Evolutionary conservation across 2,113 vertebrate species (phyloP).

Genomic region (Donacobius atricapilla): DNA sequence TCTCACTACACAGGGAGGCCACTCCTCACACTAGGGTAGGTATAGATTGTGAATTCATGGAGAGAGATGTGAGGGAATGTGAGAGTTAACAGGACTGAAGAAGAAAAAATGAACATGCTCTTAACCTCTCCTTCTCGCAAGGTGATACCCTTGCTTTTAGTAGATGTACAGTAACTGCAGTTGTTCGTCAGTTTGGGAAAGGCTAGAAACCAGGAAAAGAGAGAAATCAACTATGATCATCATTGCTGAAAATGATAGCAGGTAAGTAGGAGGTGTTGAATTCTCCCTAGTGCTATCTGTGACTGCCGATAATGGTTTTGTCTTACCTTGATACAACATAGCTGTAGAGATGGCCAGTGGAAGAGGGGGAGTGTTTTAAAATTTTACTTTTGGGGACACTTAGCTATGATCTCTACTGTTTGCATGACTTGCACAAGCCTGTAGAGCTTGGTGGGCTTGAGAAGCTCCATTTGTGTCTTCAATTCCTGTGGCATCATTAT

Average conservation of each 20-base stretch:
- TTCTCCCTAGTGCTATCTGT: not conserved
- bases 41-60: not conserved
- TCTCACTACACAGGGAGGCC: not conserved
- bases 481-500: not conserved
- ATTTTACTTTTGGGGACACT: not conserved
- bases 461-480: not conserved
- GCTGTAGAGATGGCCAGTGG: not conserved
- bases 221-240: not conserved
- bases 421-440: not conserved
- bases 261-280: not conserved
- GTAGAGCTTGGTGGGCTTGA: not conserved
- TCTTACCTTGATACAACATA: not conserved
- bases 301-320: not conserved
- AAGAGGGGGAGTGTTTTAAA: not conserved
- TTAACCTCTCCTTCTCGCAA: not conserved
- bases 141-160: not conserved
- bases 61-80: not conserved
- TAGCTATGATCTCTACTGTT: not conserved
- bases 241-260: not conserved
- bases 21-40: not conserved
- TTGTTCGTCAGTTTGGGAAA: not conserved
- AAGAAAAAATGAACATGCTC: not conserved
- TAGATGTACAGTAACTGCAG: not conserved
- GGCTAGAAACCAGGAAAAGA: not conserved
- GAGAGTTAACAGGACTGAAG: not conserved